Evolutionary conservation across 2,113 vertebrate genomes (phyloP), one percentile per base, ranked within the genome.

Genomic region (Trinectes maculatus): DNA sequence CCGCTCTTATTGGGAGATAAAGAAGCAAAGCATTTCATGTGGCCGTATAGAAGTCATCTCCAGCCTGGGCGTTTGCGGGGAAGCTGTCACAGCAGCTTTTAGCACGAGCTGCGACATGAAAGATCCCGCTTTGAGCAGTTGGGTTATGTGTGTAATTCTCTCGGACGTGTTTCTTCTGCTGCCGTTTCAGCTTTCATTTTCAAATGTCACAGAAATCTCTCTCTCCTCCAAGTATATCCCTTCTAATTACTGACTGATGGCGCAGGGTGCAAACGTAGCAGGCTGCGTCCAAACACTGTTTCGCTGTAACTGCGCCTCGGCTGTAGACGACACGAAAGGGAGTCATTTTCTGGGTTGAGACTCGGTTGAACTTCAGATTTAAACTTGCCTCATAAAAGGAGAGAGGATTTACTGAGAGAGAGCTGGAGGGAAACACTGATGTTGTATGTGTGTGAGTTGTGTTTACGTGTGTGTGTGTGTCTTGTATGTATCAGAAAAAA

Each of bases 11-110:
- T 85, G 85, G 83, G 83, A 91, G 89, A 93, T 91, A 91, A 91
- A 91, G 87, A 86, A 76, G 62, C 79, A 19, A 85, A 67, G 74
- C 80, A 83, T 91, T 91, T 92, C 81, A 86, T 88, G 81, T 84
- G 75, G 49, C 64, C 75, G 57, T 66, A 80, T 49, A 87, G 86
- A 89, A 91, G 84, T 89, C 53, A 74, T 81, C 88, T 91, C 83
- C 72, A 87, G 79, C 70, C 71, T 44, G 16, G 21, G 61, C 76
- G 82, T 87, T 82, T 73, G 49, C 65, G 16, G 78, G 81, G 82
- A 91, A 88, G 89, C 83, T 76, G 84, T 89, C 83, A 84, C 83
- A 85, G 87, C 84, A 80, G 84, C 89, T 88, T 89, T 90, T 83
- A 86, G 79, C 75, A 43, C 5, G 84, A 79, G 65, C 75, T 16